Percentiles rank a stretch among this genome's conserved stretches.
Evolutionary conservation across 2,113 vertebrate species (phyloP).

Genomic region (Pholis gunnellus): DNA sequence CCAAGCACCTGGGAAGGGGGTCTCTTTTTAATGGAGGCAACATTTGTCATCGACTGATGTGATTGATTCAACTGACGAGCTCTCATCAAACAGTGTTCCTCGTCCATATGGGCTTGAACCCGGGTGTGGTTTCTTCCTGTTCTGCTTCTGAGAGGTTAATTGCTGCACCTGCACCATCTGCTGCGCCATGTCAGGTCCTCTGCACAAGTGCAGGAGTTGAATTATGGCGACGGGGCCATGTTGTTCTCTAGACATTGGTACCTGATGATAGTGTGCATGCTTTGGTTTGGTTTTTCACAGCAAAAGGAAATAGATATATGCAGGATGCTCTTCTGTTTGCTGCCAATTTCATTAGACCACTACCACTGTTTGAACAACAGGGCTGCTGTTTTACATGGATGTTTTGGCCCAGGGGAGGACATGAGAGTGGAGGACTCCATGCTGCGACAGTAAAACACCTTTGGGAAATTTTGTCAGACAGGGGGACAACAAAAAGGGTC

Average conservation of each 20-base stretch:
- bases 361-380: slow-evolving; percentile 44
- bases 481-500: slow-evolving; percentile 38
- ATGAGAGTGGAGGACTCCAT: slow-evolving; percentile 22
- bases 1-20: slow-evolving; percentile 38
- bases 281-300: slow-evolving; percentile 26
- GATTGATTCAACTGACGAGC: slow-evolving; percentile 70
- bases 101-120: slow-evolving; percentile 52
- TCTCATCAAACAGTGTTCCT: slow-evolving; percentile 44
- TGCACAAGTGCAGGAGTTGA: slow-evolving; percentile 32
- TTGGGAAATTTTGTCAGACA: slow-evolving; percentile 54
- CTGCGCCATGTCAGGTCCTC: slow-evolving; percentile 49
- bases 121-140: slow-evolving; percentile 41
- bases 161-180: slow-evolving; percentile 68
- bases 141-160: slow-evolving; percentile 37
- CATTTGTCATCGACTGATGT: slow-evolving; percentile 57
- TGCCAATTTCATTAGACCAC: slow-evolving; percentile 40
- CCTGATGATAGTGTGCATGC: slow-evolving; percentile 12
- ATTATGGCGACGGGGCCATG: slow-evolving; percentile 47
- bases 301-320: slow-evolving; percentile 7
- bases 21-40: slow-evolving; percentile 54
- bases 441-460: slow-evolving; percentile 47
- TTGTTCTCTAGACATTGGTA: slow-evolving; percentile 38
- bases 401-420: slow-evolving; percentile 16
- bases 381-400: slow-evolving; percentile 49
- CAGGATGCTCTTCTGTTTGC: slow-evolving; percentile 5